Base-by-base conservation (phyloP, 2,888 invertebrate genomes). In the Drosophila diplacantha region DNA sequence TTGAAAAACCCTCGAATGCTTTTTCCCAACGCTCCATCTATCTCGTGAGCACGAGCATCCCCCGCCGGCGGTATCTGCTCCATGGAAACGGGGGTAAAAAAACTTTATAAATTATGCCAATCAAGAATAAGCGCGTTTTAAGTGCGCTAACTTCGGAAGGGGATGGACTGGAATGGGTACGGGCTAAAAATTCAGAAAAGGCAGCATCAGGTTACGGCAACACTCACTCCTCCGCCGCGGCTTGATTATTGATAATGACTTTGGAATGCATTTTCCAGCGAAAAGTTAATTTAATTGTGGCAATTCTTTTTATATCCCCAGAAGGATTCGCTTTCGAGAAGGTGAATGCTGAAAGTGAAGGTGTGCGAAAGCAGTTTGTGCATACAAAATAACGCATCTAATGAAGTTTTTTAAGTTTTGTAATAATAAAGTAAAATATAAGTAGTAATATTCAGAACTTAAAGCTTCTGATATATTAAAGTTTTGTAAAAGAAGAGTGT, bases 41-140 rank as follows among this genome's bases (percentile, higher is more conserved):
- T 65, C 58, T 65, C 59, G 18, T 26, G 58, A 41, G 35, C 47
- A 35, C 9, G 54, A 31, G 41, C 57, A 57, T 41, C 41, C 41
- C 29, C 47, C 34, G 34, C 29, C 29, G 7, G 52, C 18, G 26
- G 20, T 43, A 34, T 34, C n/a, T 31, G 37, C 49, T 16, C 22
- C 55, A 44, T 44, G 55, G 58, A 31, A 37, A 34, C 31, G 18
- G n/a, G 3, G 6, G 37, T 53, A 63, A 62, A 69, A 69, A 66
- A 81, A 72, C 70, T 75, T 79, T 73, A 78, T 76, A 79, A 79
- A 81, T 79, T 81, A 81, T 79, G 79, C 70, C 79, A 79, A 81
- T 79, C 81, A 81, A 72, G 69, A 70, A 74, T 74, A 78, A 78
- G 78, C 81, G 74, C 74, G 76, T 73, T 81, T 81, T 79, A 79